Evolutionary conservation across 2,888 invertebrate genomes (phyloP).

Genomic region (Mystacides longicornis): DNA sequence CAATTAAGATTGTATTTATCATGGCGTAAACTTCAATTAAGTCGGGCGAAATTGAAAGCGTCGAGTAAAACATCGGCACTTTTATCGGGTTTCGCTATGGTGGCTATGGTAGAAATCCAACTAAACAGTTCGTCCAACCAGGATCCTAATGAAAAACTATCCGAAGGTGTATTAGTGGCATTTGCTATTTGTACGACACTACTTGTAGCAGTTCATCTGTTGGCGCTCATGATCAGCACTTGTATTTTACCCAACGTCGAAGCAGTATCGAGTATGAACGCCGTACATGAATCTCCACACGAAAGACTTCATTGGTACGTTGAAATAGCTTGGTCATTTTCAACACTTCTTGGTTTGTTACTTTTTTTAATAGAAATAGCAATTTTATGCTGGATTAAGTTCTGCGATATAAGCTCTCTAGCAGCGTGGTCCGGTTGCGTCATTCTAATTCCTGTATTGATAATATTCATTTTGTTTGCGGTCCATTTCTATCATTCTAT

Average conservation of each 20-base stretch:
- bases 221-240: neutral
- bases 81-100: neutral
- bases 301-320: slow-evolving; percentile 2
- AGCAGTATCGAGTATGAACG: neutral
- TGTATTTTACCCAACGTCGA: slow-evolving; percentile 3
- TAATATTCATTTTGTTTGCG: neutral
- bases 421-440: neutral
- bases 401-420: neutral
- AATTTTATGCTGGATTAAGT: neutral
- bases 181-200: neutral
- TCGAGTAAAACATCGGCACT: slow-evolving; percentile 2
- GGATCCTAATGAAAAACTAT: neutral
- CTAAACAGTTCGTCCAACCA: neutral
- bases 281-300: neutral
- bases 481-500: neutral
- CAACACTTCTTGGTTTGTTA: neutral
- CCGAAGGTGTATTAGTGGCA: neutral
- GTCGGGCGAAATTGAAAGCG: neutral
- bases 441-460: neutral
- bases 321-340: neutral
- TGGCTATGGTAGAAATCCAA: slow-evolving; percentile 1
- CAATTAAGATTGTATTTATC: neutral
- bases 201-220: neutral
- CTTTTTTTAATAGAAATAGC: neutral
- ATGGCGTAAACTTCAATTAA: slow-evolving; percentile 1